These are phyloP conservation scores for Deilephila porcellus DNA, from an alignment of 2,888 invertebrate genomes.

Conservation along the genomic window DNA sequence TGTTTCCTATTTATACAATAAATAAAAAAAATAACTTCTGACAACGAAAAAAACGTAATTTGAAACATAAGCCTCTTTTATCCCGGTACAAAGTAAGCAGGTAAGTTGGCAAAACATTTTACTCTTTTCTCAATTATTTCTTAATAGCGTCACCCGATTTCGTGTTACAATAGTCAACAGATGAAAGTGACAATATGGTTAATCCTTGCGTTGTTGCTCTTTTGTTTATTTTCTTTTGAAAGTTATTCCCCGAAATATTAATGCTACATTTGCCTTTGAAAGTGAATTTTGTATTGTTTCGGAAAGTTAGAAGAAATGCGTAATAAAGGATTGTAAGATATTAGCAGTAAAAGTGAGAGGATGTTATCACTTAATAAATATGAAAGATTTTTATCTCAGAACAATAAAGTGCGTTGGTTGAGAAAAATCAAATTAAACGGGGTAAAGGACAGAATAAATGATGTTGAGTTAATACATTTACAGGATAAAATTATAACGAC, in stretches of 20 bases:
- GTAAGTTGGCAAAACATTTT: slow-evolving; percentile 9
- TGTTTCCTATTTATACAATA: too few species aligned
- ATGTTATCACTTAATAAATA: too few species aligned
- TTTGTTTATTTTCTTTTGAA: background rate
- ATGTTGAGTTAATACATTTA: too few species aligned
- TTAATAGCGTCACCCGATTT: background rate
- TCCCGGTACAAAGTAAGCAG: background rate
- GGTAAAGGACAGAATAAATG: too few species aligned
- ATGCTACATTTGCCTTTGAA: background rate
- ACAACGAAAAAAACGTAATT: background rate
- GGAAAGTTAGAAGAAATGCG: too few species aligned
- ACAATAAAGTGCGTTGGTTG: too few species aligned
- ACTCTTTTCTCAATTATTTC: slow-evolving; percentile 12
- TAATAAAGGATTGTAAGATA: too few species aligned
- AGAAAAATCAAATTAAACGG: too few species aligned
- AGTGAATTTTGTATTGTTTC: background rate
- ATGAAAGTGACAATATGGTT: slow-evolving; percentile 14
- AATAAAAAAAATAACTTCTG: too few species aligned
- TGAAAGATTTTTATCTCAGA: too few species aligned
- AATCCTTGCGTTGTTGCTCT: background rate
- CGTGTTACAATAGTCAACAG: background rate
- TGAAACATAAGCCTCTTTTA: background rate
- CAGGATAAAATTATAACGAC: too few species aligned
- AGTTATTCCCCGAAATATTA: background rate
- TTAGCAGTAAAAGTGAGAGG: too few species aligned